phyloP scores from a whole-genome alignment of 2,113 vertebrate species.

The Theristicus caerulescens region DNA sequence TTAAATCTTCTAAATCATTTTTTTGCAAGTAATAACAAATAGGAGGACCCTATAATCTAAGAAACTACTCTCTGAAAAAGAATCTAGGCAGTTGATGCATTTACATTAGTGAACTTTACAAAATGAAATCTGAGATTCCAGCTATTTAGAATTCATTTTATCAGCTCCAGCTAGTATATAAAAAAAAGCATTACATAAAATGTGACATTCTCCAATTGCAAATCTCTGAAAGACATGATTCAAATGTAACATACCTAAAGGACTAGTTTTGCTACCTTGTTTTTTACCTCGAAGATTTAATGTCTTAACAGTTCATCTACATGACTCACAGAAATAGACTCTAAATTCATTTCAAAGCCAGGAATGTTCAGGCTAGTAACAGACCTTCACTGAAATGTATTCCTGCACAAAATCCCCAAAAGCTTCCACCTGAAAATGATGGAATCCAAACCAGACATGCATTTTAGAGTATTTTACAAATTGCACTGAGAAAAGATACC shows the following conservation, averaged over 20 bases:
- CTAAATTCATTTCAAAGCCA: not conserved
- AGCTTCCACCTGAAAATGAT: not conserved
- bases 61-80: not conserved
- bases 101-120: not conserved
- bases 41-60: not conserved
- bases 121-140: not conserved
- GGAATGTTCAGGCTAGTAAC: not conserved
- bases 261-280: not conserved
- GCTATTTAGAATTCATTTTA: not conserved
- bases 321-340: not conserved
- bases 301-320: not conserved
- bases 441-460: not conserved
- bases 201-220: not conserved
- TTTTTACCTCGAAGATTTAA: not conserved
- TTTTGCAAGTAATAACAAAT: not conserved
- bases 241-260: not conserved
- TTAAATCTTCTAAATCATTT: not conserved
- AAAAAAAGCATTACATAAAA: not conserved
- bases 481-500: not conserved
- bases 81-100: not conserved
- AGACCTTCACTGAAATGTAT: not conserved
- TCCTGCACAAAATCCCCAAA: not conserved
- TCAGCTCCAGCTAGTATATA: not conserved
- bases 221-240: not conserved
- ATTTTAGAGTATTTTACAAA: not conserved